Conservation (phyloP, 1,140 invertebrate species). For the Sycophila sp. region DNA sequence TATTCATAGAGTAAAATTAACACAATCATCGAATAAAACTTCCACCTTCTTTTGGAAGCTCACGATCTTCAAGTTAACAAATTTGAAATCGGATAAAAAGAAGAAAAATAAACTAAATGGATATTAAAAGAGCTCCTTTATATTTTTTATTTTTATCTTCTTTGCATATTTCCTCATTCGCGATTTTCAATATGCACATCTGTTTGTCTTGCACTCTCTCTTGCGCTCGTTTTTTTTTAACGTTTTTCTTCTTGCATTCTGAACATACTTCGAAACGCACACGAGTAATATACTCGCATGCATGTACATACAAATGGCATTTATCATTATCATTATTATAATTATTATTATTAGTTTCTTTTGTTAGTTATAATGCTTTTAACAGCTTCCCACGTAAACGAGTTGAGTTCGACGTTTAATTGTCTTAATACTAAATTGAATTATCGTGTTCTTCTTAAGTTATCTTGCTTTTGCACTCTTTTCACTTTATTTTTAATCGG, state of each 20-base stretch:
- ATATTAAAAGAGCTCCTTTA: background rate
- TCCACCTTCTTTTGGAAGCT: slow-evolving; percentile 22
- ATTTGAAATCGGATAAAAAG: background rate
- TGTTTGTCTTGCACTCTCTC: background rate
- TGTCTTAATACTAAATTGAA: background rate
- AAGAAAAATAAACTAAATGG: background rate
- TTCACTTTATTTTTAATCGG: background rate
- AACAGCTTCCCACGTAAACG: slow-evolving; percentile 1
- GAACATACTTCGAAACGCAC: slow-evolving; percentile 22
- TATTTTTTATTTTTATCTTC: background rate
- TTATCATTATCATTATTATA: slow-evolving; percentile 7
- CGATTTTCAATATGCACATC: background rate
- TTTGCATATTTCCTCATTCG: background rate
- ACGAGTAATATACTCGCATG: slow-evolving; percentile 36
- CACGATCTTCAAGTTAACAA: background rate
- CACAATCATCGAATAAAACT: slow-evolving; percentile 4
- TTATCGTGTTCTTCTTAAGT: background rate
- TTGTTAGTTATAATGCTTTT: slow-evolving; percentile 7
- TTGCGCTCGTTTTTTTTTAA: background rate
- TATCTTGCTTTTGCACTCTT: background rate
- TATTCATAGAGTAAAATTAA: slow-evolving; percentile 12
- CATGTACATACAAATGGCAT: slow-evolving; percentile 28
- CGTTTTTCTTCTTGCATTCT: background rate
- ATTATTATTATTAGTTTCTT: slow-evolving; percentile 6
- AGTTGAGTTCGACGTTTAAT: slow-evolving; percentile 9